Evolutionary conservation across 2,113 vertebrate genomes (phyloP).

Genomic region (Elgaria multicarinata): DNA sequence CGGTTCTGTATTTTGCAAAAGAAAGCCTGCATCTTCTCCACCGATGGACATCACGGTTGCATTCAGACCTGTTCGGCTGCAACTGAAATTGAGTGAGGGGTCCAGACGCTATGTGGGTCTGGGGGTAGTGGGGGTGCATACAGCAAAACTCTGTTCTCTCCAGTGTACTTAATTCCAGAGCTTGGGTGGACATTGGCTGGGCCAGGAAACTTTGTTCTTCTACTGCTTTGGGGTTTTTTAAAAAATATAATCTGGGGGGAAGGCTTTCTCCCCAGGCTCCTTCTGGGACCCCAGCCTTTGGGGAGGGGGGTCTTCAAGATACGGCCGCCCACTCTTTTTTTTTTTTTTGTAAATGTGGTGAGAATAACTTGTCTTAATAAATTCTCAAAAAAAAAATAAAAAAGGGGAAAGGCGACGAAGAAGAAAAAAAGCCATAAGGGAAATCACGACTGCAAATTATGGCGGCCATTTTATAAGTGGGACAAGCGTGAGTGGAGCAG

Average conservation of each 20-base stretch:
- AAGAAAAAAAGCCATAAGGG: neutral
- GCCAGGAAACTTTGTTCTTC: neutral
- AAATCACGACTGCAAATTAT: neutral
- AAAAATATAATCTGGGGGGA: neutral
- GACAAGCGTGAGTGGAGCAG: neutral
- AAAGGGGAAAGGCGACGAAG: neutral
- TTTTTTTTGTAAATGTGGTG: neutral
- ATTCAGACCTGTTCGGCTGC: neutral
- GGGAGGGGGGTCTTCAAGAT: neutral
- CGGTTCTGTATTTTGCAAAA: neutral
- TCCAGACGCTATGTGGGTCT: neutral
- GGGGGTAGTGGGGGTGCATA: neutral
- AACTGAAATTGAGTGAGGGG: too few species aligned
- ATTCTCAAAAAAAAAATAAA: neutral
- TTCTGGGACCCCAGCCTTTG: too few species aligned
- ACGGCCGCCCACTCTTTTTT: too few species aligned
- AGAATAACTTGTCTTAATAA: neutral
- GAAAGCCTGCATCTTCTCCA: neutral
- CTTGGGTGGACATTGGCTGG: neutral
- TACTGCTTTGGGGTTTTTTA: neutral
- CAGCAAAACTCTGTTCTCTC: neutral
- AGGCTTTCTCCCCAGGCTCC: neutral
- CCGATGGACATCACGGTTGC: too few species aligned
- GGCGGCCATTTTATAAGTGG: conserved; percentile 7
- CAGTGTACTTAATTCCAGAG: neutral